Evolutionary conservation across 2,113 vertebrate species (phyloP).

Genomic region (Pangasianodon gigas): DNA sequence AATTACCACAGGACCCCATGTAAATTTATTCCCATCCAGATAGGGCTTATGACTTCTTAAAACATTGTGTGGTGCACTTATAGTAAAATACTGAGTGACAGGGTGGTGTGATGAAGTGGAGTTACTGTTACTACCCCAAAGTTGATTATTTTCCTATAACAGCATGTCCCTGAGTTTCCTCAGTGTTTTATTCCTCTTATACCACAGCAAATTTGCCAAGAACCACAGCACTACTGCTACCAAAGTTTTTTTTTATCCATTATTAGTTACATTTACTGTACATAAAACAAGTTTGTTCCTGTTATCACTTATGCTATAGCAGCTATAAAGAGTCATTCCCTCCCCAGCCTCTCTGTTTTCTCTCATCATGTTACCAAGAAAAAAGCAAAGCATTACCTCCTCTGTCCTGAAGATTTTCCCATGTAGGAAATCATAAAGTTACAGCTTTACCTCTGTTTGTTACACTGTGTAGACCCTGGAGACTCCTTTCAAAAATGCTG

Average conservation of each 20-base stretch:
- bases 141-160: neutral
- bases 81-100: neutral
- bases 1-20: neutral
- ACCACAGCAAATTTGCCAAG: neutral
- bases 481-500: neutral
- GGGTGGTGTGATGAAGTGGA: neutral
- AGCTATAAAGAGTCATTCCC: too few species aligned
- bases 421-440: neutral
- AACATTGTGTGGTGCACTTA: neutral
- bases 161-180: neutral
- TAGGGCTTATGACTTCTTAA: neutral
- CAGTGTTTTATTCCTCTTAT: neutral
- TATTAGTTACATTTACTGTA: neutral
- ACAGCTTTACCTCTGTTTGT: neutral
- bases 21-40: neutral
- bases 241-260: neutral
- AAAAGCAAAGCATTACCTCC: too few species aligned
- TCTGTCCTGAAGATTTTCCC: too few species aligned
- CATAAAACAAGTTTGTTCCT: neutral
- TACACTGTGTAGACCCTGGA: neutral
- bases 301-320: too few species aligned
- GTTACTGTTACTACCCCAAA: neutral
- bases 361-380: neutral
- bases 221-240: neutral
- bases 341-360: neutral